Evolutionary conservation across 2,888 invertebrate species (phyloP).

Genomic region (Microctonus brassicae): DNA sequence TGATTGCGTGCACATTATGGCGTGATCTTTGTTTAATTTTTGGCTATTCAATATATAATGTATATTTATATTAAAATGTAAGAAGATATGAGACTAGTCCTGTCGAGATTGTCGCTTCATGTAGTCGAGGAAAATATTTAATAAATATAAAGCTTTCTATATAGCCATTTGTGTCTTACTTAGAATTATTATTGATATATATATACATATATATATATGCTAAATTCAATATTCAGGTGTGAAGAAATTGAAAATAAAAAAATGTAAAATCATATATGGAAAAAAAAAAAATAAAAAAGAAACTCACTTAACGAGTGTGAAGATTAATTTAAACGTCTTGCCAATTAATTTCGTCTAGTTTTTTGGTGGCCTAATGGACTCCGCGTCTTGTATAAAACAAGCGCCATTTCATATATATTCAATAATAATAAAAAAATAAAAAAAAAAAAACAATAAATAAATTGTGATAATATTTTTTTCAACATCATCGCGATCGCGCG

Average conservation of each 20-base stretch:
- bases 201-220: background rate
- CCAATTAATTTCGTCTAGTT: conserved; percentile 30
- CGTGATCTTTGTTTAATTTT: too few relatives aligned
- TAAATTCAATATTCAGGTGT: too few relatives aligned
- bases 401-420: background rate
- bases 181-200: too few relatives aligned
- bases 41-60: too few relatives aligned
- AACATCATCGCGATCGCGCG: background rate
- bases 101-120: too few relatives aligned
- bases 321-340: conserved; percentile 21
- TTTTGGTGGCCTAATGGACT: conserved; percentile 22
- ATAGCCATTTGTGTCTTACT: too few relatives aligned
- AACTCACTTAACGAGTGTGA: conserved; percentile 17
- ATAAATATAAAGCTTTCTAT: too few relatives aligned
- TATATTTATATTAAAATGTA: too few relatives aligned
- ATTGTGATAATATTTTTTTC: background rate
- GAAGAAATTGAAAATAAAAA: background rate
- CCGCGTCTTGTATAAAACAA: background rate
- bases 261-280: background rate
- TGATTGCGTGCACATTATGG: too few relatives aligned
- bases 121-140: too few relatives aligned
- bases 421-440: background rate
- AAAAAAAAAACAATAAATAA: conserved; percentile 19
- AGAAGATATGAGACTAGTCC: too few relatives aligned
- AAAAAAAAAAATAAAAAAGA: conserved; percentile 7